Percentiles rank a stretch among this genome's conserved stretches.
These are phyloP conservation scores for Oreochromis mossambicus DNA, from an alignment of 2,797 vertebrate species.

Conservation along the genomic window DNA sequence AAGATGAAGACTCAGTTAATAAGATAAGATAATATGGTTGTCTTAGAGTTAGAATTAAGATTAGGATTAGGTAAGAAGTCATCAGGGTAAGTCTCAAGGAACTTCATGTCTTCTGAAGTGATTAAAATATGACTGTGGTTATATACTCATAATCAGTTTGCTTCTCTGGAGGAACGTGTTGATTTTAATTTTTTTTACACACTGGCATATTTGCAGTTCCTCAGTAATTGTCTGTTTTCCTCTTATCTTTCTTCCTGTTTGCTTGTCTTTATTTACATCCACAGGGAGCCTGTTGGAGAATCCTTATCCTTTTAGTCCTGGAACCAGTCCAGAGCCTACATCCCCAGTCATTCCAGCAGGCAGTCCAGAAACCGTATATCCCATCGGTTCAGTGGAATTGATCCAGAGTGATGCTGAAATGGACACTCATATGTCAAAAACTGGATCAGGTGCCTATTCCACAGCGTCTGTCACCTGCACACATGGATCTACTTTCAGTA, in stretches of 20 bases:
- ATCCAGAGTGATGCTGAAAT: conserved; percentile 9
- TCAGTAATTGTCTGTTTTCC: not conserved
- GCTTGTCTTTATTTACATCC: not conserved
- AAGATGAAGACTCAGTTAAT: not conserved
- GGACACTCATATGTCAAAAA: not conserved
- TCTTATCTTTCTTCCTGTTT: not conserved
- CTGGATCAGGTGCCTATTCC: conserved; percentile 17
- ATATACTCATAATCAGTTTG: not conserved
- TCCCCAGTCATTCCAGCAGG: conserved; percentile 38
- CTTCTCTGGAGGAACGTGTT: not conserved
- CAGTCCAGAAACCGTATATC: conserved; percentile 14
- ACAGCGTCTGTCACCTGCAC: not conserved
- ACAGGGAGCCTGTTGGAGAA: conserved; percentile 67
- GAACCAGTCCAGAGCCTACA: conserved; percentile 60
- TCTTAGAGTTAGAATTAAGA: not conserved
- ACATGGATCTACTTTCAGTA: conserved; percentile 5
- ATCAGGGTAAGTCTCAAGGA: not conserved
- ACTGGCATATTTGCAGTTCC: not conserved
- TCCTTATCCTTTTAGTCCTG: conserved; percentile 61
- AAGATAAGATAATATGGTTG: not conserved
- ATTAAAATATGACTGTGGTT: not conserved
- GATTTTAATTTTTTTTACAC: not conserved
- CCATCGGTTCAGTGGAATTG: conserved; percentile 13
- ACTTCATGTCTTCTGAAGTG: not conserved
- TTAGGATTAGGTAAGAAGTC: not conserved